Conservation (phyloP, 2,888 invertebrate species). For the Candidula unifasciata region DNA sequence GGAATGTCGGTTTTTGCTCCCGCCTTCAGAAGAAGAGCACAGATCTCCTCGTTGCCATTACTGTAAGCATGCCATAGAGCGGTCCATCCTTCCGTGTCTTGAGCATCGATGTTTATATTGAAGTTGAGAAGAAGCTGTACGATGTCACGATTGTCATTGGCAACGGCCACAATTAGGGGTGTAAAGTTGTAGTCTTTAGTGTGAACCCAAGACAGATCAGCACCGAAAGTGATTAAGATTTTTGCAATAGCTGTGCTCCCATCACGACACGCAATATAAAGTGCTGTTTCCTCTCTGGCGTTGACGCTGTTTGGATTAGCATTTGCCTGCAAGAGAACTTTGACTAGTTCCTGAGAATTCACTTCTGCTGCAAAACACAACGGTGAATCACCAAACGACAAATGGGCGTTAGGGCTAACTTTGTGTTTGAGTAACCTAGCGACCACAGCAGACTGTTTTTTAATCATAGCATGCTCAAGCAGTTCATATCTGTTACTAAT, state of each 20-base stretch:
- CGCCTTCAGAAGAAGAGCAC: conserved; percentile 65
- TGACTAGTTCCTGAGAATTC: conserved; percentile 56
- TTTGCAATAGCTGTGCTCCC: conserved; percentile 57
- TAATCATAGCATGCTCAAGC: no score
- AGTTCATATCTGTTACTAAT: no score
- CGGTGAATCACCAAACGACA: conserved; percentile 63
- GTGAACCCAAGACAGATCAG: conserved; percentile 61
- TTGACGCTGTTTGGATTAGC: conserved; percentile 51
- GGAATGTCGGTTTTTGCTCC: conserved; percentile 65
- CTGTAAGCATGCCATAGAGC: conserved; percentile 71
- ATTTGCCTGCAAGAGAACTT: conserved; percentile 55
- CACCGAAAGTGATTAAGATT: conserved; percentile 50
- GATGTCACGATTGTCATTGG: conserved; percentile 64
- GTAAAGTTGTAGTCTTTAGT: conserved; percentile 56
- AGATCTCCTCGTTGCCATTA: conserved; percentile 66
- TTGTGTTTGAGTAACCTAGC: conserved; percentile 61
- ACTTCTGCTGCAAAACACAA: conserved; percentile 61
- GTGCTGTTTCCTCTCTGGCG: conserved; percentile 60
- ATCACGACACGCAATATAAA: conserved; percentile 62
- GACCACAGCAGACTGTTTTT: conserved; percentile 49
- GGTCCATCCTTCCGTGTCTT: conserved; percentile 67
- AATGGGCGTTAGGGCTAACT: conserved; percentile 56
- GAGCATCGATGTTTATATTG: conserved; percentile 55
- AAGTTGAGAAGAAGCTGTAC: conserved; percentile 66
- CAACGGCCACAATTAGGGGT: conserved; percentile 66